These are phyloP conservation scores for Oncorhynchus gorbuscha DNA, from an alignment of 2,113 vertebrate genomes.

Conservation along the genomic window DNA sequence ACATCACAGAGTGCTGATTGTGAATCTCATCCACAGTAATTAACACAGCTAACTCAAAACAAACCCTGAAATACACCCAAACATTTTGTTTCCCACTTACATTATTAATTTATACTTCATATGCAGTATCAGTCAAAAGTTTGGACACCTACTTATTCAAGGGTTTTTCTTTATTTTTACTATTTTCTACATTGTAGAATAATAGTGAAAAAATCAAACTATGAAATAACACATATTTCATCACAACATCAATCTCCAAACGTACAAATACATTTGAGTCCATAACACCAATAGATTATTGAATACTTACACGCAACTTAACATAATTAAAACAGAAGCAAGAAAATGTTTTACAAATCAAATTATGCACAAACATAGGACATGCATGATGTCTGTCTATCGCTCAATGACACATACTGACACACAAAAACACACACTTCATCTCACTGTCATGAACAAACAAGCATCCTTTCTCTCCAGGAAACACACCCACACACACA, in stretches of 20 bases:
- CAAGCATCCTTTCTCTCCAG: neutral
- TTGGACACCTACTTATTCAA: no score
- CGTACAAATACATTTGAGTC: slow-evolving; percentile 16
- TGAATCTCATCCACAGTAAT: no score
- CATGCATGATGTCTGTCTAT: slow-evolving; percentile 14
- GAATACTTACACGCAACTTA: slow-evolving; percentile 34
- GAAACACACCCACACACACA: slow-evolving; percentile 15
- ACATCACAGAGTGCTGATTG: no score
- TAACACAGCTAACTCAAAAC: no score
- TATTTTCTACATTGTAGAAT: no score
- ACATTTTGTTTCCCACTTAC: no score
- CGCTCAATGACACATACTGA: slow-evolving; percentile 1
- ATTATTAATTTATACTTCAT: no score
- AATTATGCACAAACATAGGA: slow-evolving; percentile 17
- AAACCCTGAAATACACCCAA: no score
- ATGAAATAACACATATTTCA: no score
- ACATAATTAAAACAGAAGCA: slow-evolving; percentile 27
- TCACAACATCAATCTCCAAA: neutral
- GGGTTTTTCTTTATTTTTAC: no score
- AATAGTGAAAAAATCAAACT: no score
- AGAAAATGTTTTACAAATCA: slow-evolving; percentile 30
- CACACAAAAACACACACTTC: slow-evolving; percentile 15
- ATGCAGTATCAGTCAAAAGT: no score
- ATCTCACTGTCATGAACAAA: slow-evolving; percentile 3
- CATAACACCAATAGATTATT: neutral